phyloP scores from a whole-genome alignment of 2,888 invertebrate genomes.

The Ligdia adustata region DNA sequence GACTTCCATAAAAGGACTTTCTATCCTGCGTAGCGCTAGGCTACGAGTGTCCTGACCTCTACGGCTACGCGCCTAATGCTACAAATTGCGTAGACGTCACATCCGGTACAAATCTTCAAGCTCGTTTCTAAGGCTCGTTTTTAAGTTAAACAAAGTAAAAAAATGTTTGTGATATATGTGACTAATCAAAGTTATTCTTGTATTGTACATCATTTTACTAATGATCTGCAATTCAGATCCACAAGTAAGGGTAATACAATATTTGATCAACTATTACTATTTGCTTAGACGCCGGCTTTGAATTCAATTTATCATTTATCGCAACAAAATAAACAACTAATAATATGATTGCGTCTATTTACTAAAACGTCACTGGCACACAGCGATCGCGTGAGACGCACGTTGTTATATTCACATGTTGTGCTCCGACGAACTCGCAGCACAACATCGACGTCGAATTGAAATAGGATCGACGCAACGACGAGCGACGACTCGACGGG shows the following conservation, averaged over 20 bases:
- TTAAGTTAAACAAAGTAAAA: too few species aligned
- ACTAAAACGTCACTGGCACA: constrained; percentile 24
- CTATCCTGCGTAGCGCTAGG: constrained; percentile 9
- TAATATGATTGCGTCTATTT: constrained; percentile 21
- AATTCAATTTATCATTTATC: constrained; percentile 23
- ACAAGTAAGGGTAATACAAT: too few species aligned
- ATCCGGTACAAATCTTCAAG: constrained; percentile 3
- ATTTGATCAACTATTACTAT: constrained; percentile 11
- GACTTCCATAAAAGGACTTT: too few species aligned
- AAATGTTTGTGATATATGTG: neutral
- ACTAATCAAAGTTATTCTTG: too few species aligned
- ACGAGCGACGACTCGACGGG: constrained; percentile 33
- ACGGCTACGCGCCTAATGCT: constrained; percentile 14
- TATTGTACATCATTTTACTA: too few species aligned
- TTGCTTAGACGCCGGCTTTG: constrained; percentile 4
- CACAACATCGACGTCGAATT: constrained; percentile 14
- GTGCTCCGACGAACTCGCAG: constrained; percentile 2
- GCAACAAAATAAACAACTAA: constrained; percentile 22
- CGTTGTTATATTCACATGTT: constrained; percentile 26
- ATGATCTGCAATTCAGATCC: too few species aligned
- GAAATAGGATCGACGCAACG: constrained; percentile 30
- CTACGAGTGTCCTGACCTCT: neutral
- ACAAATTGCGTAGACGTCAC: constrained; percentile 25
- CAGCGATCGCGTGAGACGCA: constrained; percentile 25
- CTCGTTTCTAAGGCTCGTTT: too few species aligned